Evolutionary conservation across 2,113 vertebrate species (phyloP), one percentile per base, ranked within the genome.

Genomic region (Thinocorus orbignyianus): DNA sequence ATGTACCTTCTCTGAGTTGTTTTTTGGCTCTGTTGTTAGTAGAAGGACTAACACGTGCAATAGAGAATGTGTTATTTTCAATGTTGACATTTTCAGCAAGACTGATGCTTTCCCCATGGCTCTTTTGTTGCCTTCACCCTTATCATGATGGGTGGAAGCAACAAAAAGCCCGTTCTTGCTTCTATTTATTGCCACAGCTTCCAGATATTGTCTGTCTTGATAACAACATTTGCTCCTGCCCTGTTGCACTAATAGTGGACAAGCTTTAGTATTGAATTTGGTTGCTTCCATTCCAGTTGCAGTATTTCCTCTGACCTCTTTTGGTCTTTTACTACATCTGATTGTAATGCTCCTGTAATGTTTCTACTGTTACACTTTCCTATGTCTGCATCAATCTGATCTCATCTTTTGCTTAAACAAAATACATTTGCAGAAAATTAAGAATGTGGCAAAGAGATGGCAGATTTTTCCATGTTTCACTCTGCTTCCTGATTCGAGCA

Each of bases 201-300:
- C 4, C 8, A 26, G 5, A 20, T 42, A 61, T 44, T 61, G 41
- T 54, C 16, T 69, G 48, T 39, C 24, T 35, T 51, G 11, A 26
- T 51, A 39, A 52, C 7, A 81, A 14, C 15, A 28, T 44, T 55
- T 74, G 6, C 12, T 72, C 17, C 73, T 91, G 5, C 7, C 24
- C 6, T 44, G 19, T 48, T 0, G 0, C n/a, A 5, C 16, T 61
- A 71, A 55, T 14, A 39, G 4, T 37, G 18, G 48, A 49, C 2
- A 7, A 44, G 13, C 3, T 71, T 78, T 70, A 44, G 35, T 54
- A 37, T 24, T 41, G 6, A 54, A 25, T n/a, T 65, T 3, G 6
- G 16, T n/a, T 87, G 5, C n/a, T 80, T 69, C 31, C 8, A 6
- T 18, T 69, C 9, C 31, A 42, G 3, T 18, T 42, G 13, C n/a